Evolutionary conservation across 1,140 invertebrate species (phyloP), one percentile per base, ranked within the genome.

Genomic region (Harpegnathos saltator): DNA sequence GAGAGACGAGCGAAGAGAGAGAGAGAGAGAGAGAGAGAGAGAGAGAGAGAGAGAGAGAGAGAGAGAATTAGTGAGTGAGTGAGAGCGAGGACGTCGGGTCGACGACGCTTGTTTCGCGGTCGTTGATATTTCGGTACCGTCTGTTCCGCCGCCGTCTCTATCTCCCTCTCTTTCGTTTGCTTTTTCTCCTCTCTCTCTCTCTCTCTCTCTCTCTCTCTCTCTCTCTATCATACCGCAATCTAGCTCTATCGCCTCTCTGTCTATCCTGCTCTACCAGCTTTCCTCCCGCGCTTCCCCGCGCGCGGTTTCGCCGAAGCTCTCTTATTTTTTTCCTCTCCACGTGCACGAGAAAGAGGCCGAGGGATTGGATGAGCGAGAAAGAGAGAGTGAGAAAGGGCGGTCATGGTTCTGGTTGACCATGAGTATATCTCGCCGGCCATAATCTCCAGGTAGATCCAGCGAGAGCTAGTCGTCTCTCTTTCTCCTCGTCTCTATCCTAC

Each of bases 41-140:
- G 26, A 22, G 24, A 17, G 33, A 56, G 33, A 82, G 84, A 83
- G 89, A 89, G 89, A 5, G 15, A 17, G 54, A 22, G 9, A 38
- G 14, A 24, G 17, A 17, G 24, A 61, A 5, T 59, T 14, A 59
- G n/a, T 56, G 54, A 17, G 59, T 29, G 26, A 22, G 24, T 9
- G 33, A 56, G 33, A 82, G 84, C 84, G 89, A 89, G 89, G 87
- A 75, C 82, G 80, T 82, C 89, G 56, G 77, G 89, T 86, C 82
- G 82, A 87, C 83, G 83, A 87, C 83, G 83, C 61, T 90, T 84
- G 82, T 90, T 90, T 90, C 83, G 87, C 83, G 89, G 85, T 90
- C 89, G 83, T 90, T 90, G 89, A 75, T 90, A 89, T 90, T 90
- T 90, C 80, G 86, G 84, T 86, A 86, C 80, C 22, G 80, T 83